Evolutionary conservation across 2,113 vertebrate species (phyloP), one percentile per base, ranked within the genome.

Genomic region (Hemichromis elongatus): DNA sequence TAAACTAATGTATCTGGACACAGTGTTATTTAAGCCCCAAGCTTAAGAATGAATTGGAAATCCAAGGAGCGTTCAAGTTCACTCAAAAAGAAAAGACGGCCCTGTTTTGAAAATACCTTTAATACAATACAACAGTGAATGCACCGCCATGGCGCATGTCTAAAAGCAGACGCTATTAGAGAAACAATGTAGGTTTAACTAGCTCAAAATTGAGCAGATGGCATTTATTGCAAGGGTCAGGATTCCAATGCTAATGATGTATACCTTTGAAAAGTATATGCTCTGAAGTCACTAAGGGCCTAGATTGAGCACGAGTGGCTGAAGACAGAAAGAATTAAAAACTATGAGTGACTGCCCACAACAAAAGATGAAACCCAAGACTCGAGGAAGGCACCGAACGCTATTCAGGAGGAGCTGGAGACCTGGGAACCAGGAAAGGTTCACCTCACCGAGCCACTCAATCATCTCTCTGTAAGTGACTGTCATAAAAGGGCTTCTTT

Each of bases 331-430:
- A 88, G 80, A 16, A 95, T 94, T 94, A 94, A 93, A 94, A 93
- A 89, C 85, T 83, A 89, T 86, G 91, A 87, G 84, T 90, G 88
- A 91, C 89, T 91, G 84, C 24, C 55, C 91, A 92, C 93, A 95
- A 94, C 89, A 94, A 95, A 95, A 92, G 90, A 84, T 3, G 90
- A 95, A 95, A 94, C 91, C 87, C 70, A 90, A 94, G 90, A 88
- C 89, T 79, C 35, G 80, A 84, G 81, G 90, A 94, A 80, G 90
- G 86, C 90, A 87, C 82, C 94, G 93, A 91, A 95, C 94, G 94
- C 90, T 93, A 92, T 93, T 95, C 80, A 95, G 81, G 78, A 92
- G 89, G 88, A 90, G 90, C 84, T 75, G 55, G 59, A 68, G 75
- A 91, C 85, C 83, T 82, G 54, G 68, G 84, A 90, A 83, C 83